Base-by-base conservation (phyloP, 2,797 vertebrate genomes). In the Urocyon cinereoargenteus region DNA sequence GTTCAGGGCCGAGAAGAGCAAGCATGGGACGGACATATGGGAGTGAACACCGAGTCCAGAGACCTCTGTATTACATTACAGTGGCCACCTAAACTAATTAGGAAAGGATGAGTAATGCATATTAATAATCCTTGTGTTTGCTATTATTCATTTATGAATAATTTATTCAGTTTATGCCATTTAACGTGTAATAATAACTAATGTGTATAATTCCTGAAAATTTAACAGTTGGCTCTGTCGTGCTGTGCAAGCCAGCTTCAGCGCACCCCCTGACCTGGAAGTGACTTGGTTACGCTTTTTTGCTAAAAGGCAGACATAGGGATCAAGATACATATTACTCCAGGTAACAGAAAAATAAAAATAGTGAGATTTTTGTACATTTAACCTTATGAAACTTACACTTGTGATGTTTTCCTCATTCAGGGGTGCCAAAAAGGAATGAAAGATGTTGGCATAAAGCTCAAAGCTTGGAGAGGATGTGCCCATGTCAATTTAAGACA, bases 11-110 rank as follows among this genome's bases (percentile, higher is more conserved):
- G 7, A 57, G 2, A 26, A 18, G 6, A 3, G 16, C 75, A 70
- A 57, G 15, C 1, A 0, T 0, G 0, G 22, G 21, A 26, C 6
- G 3, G 7, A 21, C 2, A 1, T 7, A 6, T 10, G 57, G 28
- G 9, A 16, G 7, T 3, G 2, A n/a, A 12, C 15, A 22, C 8
- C 0, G 1, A 57, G 22, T 28, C 24, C 31, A 2, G 61, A 19
- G 18, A 64, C 45, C 13, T 51, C 45, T 2, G 6, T n/a, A 11
- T 64, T 55, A 26, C 15, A 11, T 0, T 6, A 15, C 10, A 4
- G 40, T 24, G 22, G 16, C n/a, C 22, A 16, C 53, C 28, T 22
- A 34, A 57, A 31, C 64, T 86, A 84, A 70, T 64, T 14, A 55
- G 19, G 24, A 81, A 82, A 28, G 34, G 64, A 28, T 24, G 36